Conservation (phyloP, 1,140 invertebrate genomes). For the Zelostemma sp. region DNA sequence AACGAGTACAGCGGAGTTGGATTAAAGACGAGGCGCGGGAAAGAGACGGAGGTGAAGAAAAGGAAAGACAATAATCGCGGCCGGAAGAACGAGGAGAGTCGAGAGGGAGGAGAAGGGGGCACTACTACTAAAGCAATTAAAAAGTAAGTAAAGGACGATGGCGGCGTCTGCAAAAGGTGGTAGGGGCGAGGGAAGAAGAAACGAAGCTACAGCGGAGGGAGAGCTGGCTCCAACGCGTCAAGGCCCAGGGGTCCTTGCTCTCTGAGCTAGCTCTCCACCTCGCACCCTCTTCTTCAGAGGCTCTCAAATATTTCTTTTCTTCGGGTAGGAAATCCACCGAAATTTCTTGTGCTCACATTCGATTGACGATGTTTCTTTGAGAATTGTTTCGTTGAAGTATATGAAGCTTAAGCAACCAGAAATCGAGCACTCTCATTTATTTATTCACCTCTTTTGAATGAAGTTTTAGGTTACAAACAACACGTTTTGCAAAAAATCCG, state of each 20-base stretch:
- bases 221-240: constrained; percentile 52
- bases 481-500: too few species aligned
- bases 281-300: constrained; percentile 40
- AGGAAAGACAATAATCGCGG: constrained; percentile 15
- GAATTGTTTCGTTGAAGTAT: too few species aligned
- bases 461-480: too few species aligned
- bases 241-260: constrained; percentile 67
- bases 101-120: constrained; percentile 6
- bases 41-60: constrained; percentile 27
- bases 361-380: too few species aligned
- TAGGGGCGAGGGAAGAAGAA: constrained; percentile 13
- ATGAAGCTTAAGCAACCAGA: too few species aligned
- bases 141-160: constrained; percentile 52
- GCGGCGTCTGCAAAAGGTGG: constrained; percentile 29
- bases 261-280: constrained; percentile 51
- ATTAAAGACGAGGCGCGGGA: constrained; percentile 10
- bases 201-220: constrained; percentile 19
- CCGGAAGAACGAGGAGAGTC: constrained; percentile 24
- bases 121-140: constrained; percentile 56
- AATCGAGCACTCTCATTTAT: too few species aligned
- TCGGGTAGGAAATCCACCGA: too few species aligned
- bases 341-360: too few species aligned
- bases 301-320: constrained; percentile 40
- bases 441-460: too few species aligned
- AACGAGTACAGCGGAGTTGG: constrained; percentile 12